These are phyloP conservation scores for Neomorphus geoffroyi DNA, from an alignment of 2,797 vertebrate species.

Conservation along the genomic window DNA sequence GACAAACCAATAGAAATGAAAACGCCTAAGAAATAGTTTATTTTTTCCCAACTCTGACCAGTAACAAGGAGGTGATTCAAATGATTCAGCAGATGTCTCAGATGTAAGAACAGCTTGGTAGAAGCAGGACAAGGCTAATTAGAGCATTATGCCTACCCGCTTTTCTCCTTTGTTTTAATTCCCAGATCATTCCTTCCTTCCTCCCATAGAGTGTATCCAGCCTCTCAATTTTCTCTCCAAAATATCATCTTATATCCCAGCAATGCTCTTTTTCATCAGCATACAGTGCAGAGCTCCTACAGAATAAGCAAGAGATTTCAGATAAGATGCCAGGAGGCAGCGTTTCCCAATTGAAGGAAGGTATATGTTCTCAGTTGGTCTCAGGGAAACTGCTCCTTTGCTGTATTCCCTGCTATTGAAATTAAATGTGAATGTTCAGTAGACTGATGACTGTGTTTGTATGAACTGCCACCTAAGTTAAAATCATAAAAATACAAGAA, in stretches of 20 bases:
- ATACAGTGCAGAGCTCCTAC: neutral
- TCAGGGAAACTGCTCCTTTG: neutral
- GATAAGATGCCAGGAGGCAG: conserved; percentile 19
- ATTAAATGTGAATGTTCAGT: neutral
- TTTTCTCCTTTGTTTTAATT: conserved; percentile 61
- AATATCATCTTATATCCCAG: neutral
- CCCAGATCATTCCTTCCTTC: conserved; percentile 13
- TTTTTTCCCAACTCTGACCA: neutral
- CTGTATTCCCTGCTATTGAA: neutral
- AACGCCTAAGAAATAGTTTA: neutral
- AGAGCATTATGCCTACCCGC: conserved; percentile 26
- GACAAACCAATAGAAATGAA: neutral
- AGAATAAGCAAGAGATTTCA: conserved; percentile 34
- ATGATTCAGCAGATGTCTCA: conserved; percentile 66
- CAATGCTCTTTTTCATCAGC: conserved; percentile 9
- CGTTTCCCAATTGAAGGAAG: neutral
- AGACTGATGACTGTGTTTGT: neutral
- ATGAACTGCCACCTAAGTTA: neutral
- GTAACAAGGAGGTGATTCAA: conserved; percentile 63
- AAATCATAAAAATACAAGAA: fast-evolving
- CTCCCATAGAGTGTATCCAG: conserved; percentile 28
- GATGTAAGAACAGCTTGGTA: conserved; percentile 68
- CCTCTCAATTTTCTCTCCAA: neutral
- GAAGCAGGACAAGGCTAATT: conserved; percentile 66
- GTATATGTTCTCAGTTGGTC: neutral